Conservation (phyloP, 2,113 vertebrate genomes). For the Ceratotherium simum region DNA sequence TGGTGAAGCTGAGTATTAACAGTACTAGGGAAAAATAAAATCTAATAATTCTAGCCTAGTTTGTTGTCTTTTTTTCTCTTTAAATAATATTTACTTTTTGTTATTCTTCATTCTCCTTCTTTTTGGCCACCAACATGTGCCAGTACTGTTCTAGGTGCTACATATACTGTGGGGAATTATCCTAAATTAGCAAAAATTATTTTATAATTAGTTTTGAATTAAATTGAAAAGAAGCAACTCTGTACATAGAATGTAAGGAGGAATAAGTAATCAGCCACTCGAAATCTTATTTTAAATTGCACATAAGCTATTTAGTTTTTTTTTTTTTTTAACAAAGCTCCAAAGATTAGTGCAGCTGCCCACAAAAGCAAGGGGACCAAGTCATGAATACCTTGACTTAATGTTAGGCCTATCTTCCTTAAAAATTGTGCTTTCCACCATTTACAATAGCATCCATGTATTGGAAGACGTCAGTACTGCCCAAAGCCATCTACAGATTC, state of each 20-base stretch:
- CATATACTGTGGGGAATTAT: neutral
- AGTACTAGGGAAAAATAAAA: slow-evolving; percentile 70
- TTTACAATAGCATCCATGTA: neutral
- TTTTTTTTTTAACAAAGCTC: neutral
- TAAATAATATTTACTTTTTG: neutral
- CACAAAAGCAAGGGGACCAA: neutral
- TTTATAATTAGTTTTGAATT: slow-evolving; percentile 23
- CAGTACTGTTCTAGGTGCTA: neutral
- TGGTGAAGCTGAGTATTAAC: slow-evolving; percentile 14
- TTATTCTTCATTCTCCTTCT: neutral
- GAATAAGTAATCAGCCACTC: neutral
- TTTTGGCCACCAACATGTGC: neutral
- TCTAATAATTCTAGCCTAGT: neutral
- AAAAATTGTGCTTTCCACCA: neutral
- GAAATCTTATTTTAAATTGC: neutral
- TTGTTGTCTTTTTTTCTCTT: slow-evolving; percentile 35
- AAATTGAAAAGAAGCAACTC: neutral
- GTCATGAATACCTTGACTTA: neutral
- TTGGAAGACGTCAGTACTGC: neutral
- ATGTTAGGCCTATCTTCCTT: neutral
- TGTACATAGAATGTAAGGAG: neutral
- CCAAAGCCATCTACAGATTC: neutral
- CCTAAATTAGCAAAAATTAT: neutral
- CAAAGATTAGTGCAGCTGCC: neutral
- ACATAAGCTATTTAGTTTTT: neutral